Evolutionary conservation across 2,888 invertebrate species (phyloP), one percentile per base, ranked within the genome.

Genomic region (Parelbella ahira): DNA sequence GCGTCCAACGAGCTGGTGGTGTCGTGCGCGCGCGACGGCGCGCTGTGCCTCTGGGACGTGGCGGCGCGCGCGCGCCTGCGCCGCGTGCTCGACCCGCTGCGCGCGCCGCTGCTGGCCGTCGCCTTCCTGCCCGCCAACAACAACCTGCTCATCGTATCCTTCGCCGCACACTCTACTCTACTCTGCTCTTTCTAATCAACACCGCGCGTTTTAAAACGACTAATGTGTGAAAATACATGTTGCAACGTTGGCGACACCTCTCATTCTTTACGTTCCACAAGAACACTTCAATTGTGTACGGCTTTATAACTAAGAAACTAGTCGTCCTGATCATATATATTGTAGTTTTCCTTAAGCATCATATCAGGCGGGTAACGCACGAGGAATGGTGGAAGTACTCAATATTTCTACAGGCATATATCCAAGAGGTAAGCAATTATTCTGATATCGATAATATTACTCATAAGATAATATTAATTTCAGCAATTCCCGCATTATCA

Each of bases 341-440:
- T n/a, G 15, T 15, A 15, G 15, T 15, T 15, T 15, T 39, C 18
- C 12, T 39, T 39, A 32, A 20, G 4, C n/a, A 3, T 20, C 9
- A 6, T 3, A 11, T 5, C 24, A 92, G 91, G 90, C 92, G 25
- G 94, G 94, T 0, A 94, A 93, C 61, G 90, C 90, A 4, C 88
- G 89, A 57, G 94, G 94, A 5, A 90, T 93, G 77, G 90, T 96
- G 1, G 91, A 93, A 63, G 91, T 95, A 8, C 88, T 95, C 29
- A 96, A 96, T 67, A 90, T 96, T 18, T 96, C 96, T 0, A 96
- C 95, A 1, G 96, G 96, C 30, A 93, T 94, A 54, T 94, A 93
- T 65, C 90, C 93, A 15, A 89, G 90, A 64, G 91, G 90, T 77
- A 49, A 68, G 58, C n/a, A 7, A 20, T 10, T n/a, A n/a, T n/a